These are phyloP conservation scores for Meteorus cinctellus DNA, from an alignment of 2,888 invertebrate genomes.

Conservation along the genomic window DNA sequence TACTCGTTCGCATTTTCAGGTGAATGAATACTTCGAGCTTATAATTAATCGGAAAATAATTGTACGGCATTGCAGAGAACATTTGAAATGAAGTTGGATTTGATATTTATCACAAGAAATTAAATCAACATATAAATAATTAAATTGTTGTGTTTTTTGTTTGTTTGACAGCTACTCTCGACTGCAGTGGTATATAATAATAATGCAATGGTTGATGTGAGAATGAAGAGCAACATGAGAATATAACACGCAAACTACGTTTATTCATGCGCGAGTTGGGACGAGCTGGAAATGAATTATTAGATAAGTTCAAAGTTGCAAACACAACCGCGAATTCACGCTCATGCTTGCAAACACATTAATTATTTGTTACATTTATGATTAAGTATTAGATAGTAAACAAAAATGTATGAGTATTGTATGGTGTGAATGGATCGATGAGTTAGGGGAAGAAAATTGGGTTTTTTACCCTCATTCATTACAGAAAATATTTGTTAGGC, in stretches of 20 bases:
- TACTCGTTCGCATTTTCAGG: slow-evolving; percentile 2
- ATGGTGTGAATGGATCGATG: too few relatives aligned
- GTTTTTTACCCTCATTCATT: too few relatives aligned
- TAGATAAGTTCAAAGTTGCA: slow-evolving; percentile 51
- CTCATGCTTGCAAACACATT: slow-evolving; percentile 49
- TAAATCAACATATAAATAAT: neutral
- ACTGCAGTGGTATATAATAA: slow-evolving; percentile 7
- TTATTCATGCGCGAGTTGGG: slow-evolving; percentile 53
- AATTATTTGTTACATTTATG: slow-evolving; percentile 48
- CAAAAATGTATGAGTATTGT: neutral
- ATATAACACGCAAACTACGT: slow-evolving; percentile 40
- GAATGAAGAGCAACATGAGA: slow-evolving; percentile 24
- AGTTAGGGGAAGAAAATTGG: too few relatives aligned
- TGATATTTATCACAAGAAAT: neutral
- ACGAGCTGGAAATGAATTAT: slow-evolving; percentile 51
- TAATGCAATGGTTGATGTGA: slow-evolving; percentile 13
- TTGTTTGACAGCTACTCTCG: neutral
- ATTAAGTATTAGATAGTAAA: slow-evolving; percentile 40
- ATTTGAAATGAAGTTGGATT: neutral
- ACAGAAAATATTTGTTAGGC: too few relatives aligned
- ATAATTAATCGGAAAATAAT: neutral
- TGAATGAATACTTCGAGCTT: slow-evolving; percentile 14
- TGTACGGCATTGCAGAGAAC: neutral
- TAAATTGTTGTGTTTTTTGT: too few relatives aligned
- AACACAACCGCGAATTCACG: slow-evolving; percentile 49